phyloP scores from a whole-genome alignment of 1,140 invertebrate genomes.

The Stegodyphus dumicola region DNA sequence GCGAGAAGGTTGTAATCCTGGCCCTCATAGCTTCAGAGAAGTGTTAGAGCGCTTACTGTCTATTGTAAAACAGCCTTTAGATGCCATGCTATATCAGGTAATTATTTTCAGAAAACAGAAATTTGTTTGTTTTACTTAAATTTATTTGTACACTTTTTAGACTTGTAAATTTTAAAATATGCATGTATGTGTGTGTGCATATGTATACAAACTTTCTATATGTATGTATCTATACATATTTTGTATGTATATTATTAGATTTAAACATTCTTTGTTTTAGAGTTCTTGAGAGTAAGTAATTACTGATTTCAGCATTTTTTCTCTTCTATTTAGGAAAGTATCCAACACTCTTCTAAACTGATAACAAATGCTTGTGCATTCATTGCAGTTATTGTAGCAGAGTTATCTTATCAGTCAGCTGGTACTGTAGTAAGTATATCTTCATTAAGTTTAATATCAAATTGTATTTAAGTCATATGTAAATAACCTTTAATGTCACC shows the following conservation, averaged over 20 bases:
- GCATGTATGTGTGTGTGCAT: no score
- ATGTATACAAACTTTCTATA: no score
- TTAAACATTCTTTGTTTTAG: no score
- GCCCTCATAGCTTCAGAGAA: slow-evolving; percentile 83
- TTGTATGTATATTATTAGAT: no score
- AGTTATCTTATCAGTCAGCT: slow-evolving; percentile 83
- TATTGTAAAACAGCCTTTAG: slow-evolving; percentile 83
- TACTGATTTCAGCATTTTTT: not conserved
- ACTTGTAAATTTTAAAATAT: no score
- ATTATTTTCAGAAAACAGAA: not conserved
- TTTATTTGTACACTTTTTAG: no score
- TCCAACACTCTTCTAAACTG: slow-evolving; percentile 74
- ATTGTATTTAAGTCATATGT: not conserved
- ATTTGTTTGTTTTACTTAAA: no score
- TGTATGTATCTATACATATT: no score
- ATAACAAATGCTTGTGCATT: slow-evolving; percentile 88
- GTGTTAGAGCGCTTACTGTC: slow-evolving; percentile 85
- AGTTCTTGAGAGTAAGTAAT: no score
- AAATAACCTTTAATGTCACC: no score
- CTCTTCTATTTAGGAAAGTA: slow-evolving; percentile 67
- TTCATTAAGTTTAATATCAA: not conserved
- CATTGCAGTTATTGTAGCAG: slow-evolving; percentile 85
- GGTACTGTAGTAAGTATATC: slow-evolving; percentile 64
- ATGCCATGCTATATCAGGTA: slow-evolving; percentile 74
- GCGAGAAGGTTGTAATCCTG: slow-evolving; percentile 62